These are phyloP conservation scores for Batillaria attramentaria DNA, from an alignment of 1,140 invertebrate species.

Conservation along the genomic window DNA sequence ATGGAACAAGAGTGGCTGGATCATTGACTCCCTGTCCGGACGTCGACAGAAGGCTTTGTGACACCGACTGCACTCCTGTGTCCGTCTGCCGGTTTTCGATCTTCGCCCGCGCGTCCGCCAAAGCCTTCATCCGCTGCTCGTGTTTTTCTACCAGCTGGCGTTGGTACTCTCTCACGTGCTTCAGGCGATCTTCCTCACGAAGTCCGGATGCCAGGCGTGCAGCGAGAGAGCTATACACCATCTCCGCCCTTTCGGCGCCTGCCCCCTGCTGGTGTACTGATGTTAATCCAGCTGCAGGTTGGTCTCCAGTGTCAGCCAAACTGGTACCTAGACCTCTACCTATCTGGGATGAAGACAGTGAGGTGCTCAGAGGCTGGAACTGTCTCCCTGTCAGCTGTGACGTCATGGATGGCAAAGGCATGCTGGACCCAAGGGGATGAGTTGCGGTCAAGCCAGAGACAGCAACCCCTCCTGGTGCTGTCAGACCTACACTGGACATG, in stretches of 20 bases:
- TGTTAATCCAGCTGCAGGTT: neutral
- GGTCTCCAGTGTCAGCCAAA: neutral
- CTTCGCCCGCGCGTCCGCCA: conserved; percentile 56
- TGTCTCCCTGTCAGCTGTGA: neutral
- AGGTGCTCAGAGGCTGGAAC: neutral
- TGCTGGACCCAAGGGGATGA: no score
- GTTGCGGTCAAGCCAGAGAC: no score
- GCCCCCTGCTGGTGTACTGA: neutral
- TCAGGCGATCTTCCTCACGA: conserved; percentile 44
- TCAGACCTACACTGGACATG: no score
- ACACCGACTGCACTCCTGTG: conserved; percentile 6
- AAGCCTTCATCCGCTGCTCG: conserved; percentile 55
- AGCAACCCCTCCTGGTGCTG: no score
- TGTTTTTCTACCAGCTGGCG: conserved; percentile 52
- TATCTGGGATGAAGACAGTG: neutral
- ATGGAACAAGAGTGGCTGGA: conserved; percentile 23
- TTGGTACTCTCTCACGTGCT: conserved; percentile 61
- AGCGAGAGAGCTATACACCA: no score
- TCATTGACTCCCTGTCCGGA: neutral
- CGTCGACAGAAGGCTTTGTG: neutral
- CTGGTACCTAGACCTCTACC: neutral
- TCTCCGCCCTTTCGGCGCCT: neutral
- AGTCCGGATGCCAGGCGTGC: neutral
- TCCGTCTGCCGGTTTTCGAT: conserved; percentile 51
- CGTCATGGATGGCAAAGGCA: neutral